Conservation (phyloP, 2,888 invertebrate genomes). For the Drosophila prolongata region DNA sequence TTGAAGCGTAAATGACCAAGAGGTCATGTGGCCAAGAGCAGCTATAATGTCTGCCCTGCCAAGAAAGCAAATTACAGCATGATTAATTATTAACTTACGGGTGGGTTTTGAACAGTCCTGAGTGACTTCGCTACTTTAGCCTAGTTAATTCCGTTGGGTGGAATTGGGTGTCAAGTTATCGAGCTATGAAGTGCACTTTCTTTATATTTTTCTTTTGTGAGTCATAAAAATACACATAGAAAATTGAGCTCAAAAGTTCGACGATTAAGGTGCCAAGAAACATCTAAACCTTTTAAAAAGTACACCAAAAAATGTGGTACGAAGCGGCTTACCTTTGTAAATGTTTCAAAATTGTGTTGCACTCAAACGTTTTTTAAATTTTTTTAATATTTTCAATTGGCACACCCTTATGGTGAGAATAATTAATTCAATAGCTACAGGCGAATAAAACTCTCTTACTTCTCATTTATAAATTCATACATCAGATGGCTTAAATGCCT, state of each 20-base stretch:
- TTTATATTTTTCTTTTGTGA: too few relatives aligned
- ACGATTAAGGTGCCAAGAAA: too few relatives aligned
- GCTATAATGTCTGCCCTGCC: conserved; percentile 32
- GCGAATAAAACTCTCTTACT: too few relatives aligned
- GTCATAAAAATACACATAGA: too few relatives aligned
- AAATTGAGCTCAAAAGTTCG: too few relatives aligned
- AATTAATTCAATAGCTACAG: too few relatives aligned
- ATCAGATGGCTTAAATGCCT: not conserved
- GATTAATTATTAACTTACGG: conserved; percentile 69
- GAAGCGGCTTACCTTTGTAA: too few relatives aligned
- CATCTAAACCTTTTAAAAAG: too few relatives aligned
- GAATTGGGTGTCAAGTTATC: not conserved
- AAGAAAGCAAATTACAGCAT: conserved; percentile 66
- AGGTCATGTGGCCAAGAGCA: conserved; percentile 40
- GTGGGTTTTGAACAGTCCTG: conserved; percentile 29
- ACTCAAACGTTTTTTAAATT: not conserved
- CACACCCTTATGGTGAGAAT: too few relatives aligned
- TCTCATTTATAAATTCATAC: not conserved
- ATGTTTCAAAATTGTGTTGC: too few relatives aligned
- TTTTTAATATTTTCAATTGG: too few relatives aligned
- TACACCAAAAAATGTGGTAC: too few relatives aligned
- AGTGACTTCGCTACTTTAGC: conserved; percentile 6
- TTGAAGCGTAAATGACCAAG: conserved; percentile 63
- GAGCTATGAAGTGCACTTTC: not conserved
- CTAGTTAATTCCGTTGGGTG: not conserved